Base-by-base conservation (phyloP, 2,888 invertebrate species). In the Cabera pusaria region DNA sequence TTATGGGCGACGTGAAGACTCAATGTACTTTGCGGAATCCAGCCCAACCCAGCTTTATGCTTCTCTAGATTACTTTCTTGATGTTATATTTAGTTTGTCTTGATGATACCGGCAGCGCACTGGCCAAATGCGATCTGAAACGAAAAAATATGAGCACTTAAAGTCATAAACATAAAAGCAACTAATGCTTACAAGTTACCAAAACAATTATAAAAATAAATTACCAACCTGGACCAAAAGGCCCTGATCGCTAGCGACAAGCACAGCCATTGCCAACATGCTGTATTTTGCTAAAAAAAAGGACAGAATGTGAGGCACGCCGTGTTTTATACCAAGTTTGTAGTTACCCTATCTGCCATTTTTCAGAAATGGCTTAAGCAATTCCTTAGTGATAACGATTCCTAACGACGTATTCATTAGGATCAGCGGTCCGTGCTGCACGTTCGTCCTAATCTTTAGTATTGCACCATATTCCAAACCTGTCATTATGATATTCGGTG, bases 201-300 rank as follows among this genome's bases (percentile, higher is more conserved):
- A n/a, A n/a, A n/a, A n/a, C n/a, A n/a, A n/a, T n/a, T n/a, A n/a
- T n/a, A n/a, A n/a, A n/a, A n/a, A n/a, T n/a, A n/a, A n/a, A n/a
- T 32, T 7, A 22, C 19, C 6, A 28, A 67, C 66, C 59, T 64
- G 59, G 26, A 59, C 43, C 11, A 60, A 25, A 5, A 62, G 48
- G 31, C 56, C 57, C 31, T 56, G 57, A 25, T 57, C 57, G 50
- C 62, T 64, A 28, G 60, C 24, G 11, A 58, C 24, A 4, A 59
- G 18, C 16, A 55, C 28, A 28, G 52, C 33, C 39, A 59, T 62
- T 28, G 43, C 46, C 21, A 50, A 54, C 63, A 66, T 66, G 43
- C 39, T 55, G 33, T 22, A 34, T 6, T 28, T 38, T 41, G 23
- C 33, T 31, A 39, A 36, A 16, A 34, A 29, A 44, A 36, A 39